These are phyloP conservation scores for Channa argus DNA, from an alignment of 2,113 vertebrate species.

Conservation along the genomic window DNA sequence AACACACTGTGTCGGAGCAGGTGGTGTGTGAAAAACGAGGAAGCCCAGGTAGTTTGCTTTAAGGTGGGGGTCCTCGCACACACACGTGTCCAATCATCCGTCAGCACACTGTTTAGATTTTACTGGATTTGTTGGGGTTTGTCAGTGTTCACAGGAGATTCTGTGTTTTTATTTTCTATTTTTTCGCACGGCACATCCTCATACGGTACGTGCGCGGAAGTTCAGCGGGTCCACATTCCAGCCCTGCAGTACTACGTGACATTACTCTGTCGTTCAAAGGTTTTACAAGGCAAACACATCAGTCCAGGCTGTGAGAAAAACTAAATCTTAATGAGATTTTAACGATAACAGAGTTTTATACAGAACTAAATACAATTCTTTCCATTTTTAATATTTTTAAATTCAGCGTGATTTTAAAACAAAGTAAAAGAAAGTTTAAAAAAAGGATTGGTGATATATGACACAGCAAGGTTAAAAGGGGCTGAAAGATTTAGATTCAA, in stretches of 20 bases:
- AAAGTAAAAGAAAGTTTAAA: no score
- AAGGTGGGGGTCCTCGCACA: background rate
- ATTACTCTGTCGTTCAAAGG: background rate
- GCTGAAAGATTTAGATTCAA: no score
- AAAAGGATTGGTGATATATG: no score
- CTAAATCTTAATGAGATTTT: no score
- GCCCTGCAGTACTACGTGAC: constrained; percentile 27
- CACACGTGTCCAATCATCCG: constrained; percentile 9
- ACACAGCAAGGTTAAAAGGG: no score
- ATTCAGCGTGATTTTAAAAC: no score
- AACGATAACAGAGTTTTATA: no score
- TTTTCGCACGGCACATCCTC: constrained; percentile 44
- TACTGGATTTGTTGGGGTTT: constrained; percentile 28
- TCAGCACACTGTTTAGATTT: constrained; percentile 8
- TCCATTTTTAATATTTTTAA: no score
- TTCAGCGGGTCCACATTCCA: constrained; percentile 50
- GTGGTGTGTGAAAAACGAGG: constrained; percentile 43
- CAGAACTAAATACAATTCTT: no score
- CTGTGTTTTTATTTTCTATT: constrained; percentile 18
- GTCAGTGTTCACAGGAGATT: constrained; percentile 13
- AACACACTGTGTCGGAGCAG: constrained; percentile 54
- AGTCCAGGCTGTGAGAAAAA: no score
- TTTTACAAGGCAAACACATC: background rate
- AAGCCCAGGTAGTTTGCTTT: constrained; percentile 14
- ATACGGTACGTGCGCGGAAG: constrained; percentile 27